Percentiles rank a stretch among this genome's conserved stretches.
Conservation (phyloP, 2,888 invertebrate genomes). For the Oscheius onirici region DNA sequence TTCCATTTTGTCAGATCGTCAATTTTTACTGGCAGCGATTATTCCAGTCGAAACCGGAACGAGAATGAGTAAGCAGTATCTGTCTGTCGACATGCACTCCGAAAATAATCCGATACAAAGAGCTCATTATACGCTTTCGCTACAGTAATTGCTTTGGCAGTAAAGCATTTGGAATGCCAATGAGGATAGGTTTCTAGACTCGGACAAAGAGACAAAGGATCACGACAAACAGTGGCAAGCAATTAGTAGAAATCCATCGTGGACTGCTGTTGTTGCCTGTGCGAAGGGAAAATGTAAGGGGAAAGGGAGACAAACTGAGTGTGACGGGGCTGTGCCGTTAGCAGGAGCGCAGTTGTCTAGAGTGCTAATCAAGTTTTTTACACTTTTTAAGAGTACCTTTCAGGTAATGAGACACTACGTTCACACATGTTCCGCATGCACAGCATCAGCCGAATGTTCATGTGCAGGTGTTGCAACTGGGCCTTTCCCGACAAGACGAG, state of each 20-base stretch:
- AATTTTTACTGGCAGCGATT: constrained; percentile 24
- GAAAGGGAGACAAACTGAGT: not conserved
- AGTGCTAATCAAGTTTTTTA: not conserved
- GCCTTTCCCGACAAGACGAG: constrained; percentile 70
- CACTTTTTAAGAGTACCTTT: no score
- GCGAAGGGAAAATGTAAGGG: not conserved
- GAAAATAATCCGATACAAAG: constrained; percentile 32
- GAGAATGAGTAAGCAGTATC: constrained; percentile 18
- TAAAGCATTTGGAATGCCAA: constrained; percentile 17
- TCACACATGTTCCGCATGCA: constrained; percentile 71
- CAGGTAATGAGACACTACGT: constrained; percentile 71
- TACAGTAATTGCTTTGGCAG: constrained; percentile 27
- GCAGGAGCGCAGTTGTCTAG: constrained; percentile 5
- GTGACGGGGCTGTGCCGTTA: constrained; percentile 2
- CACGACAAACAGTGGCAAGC: not conserved
- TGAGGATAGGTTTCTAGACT: no score
- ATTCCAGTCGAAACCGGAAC: constrained; percentile 25
- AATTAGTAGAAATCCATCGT: not conserved
- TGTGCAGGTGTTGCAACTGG: constrained; percentile 72
- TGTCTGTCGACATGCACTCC: constrained; percentile 11
- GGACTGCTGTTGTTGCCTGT: no score
- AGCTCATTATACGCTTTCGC: constrained; percentile 31
- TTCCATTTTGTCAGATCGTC: constrained; percentile 28
- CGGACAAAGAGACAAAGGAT: constrained; percentile 23
- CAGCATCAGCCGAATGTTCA: constrained; percentile 71